phyloP scores from a whole-genome alignment of 2,797 vertebrate species.

The Austrolebias charrua region DNA sequence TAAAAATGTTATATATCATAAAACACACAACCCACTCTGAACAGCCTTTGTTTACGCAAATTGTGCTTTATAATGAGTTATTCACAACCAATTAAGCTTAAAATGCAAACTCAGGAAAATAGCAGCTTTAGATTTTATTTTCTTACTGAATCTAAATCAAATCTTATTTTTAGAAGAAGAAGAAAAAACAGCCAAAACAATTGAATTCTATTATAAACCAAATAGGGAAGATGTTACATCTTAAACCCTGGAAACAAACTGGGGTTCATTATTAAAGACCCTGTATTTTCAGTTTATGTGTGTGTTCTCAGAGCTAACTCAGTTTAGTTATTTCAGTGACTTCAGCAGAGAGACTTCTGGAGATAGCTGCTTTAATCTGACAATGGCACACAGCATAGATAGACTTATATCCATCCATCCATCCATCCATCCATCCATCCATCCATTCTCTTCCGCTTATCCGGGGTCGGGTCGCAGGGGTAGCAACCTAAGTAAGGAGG shows the following conservation, averaged over 20 bases:
- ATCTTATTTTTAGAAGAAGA: neutral
- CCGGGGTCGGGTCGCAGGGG: no score
- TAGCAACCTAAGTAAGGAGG: no score
- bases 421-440: no score
- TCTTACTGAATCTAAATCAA: slow-evolving; percentile 9
- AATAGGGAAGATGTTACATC: neutral
- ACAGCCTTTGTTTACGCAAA: slow-evolving; percentile 26
- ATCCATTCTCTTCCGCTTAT: no score
- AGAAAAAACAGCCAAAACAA: neutral
- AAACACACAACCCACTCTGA: slow-evolving; percentile 31
- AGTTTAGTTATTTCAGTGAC: slow-evolving; percentile 19
- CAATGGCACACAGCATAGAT: slow-evolving; percentile 15
- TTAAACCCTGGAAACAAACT: neutral
- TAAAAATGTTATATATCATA: slow-evolving; percentile 36
- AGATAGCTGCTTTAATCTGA: slow-evolving; percentile 41
- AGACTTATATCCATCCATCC: no score
- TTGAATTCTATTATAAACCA: neutral
- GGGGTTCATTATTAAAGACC: slow-evolving; percentile 9
- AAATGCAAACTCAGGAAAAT: neutral
- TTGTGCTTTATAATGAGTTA: slow-evolving; percentile 18
- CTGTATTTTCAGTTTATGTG: slow-evolving; percentile 11
- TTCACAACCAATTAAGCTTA: neutral
- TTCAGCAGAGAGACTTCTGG: slow-evolving; percentile 22
- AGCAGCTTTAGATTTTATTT: neutral
- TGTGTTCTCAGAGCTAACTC: slow-evolving; percentile 7